Percentiles rank a stretch among this genome's conserved stretches.
These are phyloP conservation scores for Drosophila repleta DNA, from an alignment of 1,140 invertebrate genomes.

Conservation along the genomic window DNA sequence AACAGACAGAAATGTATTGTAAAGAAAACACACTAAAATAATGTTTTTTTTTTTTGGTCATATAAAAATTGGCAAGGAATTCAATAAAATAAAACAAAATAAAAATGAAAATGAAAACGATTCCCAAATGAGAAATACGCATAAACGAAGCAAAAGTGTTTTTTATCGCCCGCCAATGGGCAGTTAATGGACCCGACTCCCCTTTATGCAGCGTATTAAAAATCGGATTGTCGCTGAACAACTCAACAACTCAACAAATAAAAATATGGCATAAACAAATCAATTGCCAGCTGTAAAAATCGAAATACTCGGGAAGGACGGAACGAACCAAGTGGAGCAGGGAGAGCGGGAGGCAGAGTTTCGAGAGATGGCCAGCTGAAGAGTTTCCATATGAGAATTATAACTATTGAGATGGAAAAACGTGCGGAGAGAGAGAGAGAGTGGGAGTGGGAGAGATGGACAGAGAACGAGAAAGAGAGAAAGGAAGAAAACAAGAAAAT, in stretches of 20 bases:
- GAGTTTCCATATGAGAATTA: no score
- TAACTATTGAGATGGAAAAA: no score
- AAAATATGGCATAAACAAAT: constrained; percentile 53
- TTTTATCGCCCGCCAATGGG: constrained; percentile 45
- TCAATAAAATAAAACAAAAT: constrained; percentile 57
- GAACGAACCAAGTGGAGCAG: no score
- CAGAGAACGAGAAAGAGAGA: neutral
- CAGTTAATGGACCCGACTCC: constrained; percentile 30
- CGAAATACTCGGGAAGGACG: no score
- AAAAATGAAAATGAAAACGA: constrained; percentile 21
- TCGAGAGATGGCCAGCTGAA: no score
- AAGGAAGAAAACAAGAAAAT: no score
- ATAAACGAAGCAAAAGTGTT: constrained; percentile 50
- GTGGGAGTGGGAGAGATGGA: no score
- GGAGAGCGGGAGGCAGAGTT: neutral
- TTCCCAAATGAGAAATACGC: constrained; percentile 70
- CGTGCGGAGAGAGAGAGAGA: neutral
- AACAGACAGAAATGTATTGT: constrained; percentile 37
- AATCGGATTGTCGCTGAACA: constrained; percentile 3
- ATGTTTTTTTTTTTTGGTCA: constrained; percentile 32
- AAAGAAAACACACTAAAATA: constrained; percentile 24
- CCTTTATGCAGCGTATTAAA: constrained; percentile 36
- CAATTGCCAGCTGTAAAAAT: constrained; percentile 41
- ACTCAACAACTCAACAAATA: constrained; percentile 8
- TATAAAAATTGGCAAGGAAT: constrained; percentile 40